Evolutionary conservation across 2,797 vertebrate genomes (phyloP).

Genomic region (Oreochromis mossambicus): DNA sequence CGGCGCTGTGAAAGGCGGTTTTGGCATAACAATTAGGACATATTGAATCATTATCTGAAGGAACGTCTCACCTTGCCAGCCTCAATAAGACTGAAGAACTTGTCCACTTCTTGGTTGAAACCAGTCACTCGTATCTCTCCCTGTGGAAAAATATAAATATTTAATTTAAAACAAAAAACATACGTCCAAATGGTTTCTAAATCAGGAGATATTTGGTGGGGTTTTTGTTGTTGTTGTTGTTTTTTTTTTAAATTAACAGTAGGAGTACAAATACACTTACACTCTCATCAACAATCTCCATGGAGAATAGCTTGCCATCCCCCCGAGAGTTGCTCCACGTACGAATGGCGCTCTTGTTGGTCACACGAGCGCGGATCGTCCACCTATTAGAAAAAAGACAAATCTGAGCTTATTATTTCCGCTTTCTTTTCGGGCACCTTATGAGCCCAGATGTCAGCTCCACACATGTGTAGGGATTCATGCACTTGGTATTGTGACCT

Average conservation of each 20-base stretch:
- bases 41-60: conserved; percentile 9
- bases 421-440: neutral
- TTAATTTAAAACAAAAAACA: neutral
- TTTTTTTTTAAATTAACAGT: neutral
- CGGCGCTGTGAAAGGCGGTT: neutral
- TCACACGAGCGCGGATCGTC: conserved; percentile 93
- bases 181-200: neutral
- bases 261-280: conserved; percentile 71
- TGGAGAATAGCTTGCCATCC: conserved; percentile 94
- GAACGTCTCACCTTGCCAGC: conserved; percentile 87
- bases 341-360: conserved; percentile 91
- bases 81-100: conserved; percentile 89
- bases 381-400: conserved; percentile 74
- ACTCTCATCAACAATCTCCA: conserved; percentile 95
- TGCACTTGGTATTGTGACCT: neutral
- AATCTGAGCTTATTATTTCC: neutral
- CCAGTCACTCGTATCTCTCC: conserved; percentile 95
- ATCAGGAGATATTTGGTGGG: neutral
- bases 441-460: neutral
- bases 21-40: conserved; percentile 14
- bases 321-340: conserved; percentile 98
- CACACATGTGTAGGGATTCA: neutral
- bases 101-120: conserved; percentile 97
- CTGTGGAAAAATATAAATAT: conserved; percentile 64
- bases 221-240: fast-evolving